These are phyloP conservation scores for Biston stratarius DNA, from an alignment of 2,888 invertebrate species.

Conservation along the genomic window DNA sequence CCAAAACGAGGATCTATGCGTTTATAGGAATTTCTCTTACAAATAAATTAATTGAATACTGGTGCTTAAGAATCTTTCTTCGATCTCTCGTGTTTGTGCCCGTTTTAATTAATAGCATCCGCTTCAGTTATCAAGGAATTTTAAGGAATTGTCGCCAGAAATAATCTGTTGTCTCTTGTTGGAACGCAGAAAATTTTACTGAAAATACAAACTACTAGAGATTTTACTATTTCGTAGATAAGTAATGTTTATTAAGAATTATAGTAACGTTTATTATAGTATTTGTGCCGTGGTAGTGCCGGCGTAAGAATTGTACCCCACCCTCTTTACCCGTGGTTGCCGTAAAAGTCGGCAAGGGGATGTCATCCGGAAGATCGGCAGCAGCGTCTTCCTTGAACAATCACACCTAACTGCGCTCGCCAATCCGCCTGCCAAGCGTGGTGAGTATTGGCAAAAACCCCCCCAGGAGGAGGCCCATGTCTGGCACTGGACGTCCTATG, in stretches of 20 bases:
- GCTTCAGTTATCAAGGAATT: constrained; percentile 18
- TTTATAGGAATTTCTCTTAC: neutral
- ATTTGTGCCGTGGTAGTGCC: too few relatives aligned
- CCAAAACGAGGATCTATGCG: neutral
- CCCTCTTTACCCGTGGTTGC: too few relatives aligned
- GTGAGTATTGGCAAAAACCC: too few relatives aligned
- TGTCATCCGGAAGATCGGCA: too few relatives aligned
- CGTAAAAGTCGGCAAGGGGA: too few relatives aligned
- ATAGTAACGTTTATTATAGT: neutral
- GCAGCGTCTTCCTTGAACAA: too few relatives aligned
- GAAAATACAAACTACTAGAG: neutral
- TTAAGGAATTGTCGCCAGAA: constrained; percentile 9
- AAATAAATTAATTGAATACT: constrained; percentile 4
- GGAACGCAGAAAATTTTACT: constrained; percentile 4
- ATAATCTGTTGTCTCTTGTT: neutral
- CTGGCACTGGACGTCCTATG: too few relatives aligned
- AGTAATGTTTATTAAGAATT: neutral
- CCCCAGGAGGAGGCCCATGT: too few relatives aligned
- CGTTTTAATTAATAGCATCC: constrained; percentile 17
- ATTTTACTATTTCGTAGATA: neutral
- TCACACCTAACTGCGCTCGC: too few relatives aligned
- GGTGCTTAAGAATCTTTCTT: neutral
- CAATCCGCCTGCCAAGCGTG: too few relatives aligned
- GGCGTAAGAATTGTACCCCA: too few relatives aligned
- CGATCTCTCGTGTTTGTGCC: constrained; percentile 4